Evolutionary conservation across 1,140 invertebrate species (phyloP), one percentile per base, ranked within the genome.

Genomic region (Meteorus sp.): DNA sequence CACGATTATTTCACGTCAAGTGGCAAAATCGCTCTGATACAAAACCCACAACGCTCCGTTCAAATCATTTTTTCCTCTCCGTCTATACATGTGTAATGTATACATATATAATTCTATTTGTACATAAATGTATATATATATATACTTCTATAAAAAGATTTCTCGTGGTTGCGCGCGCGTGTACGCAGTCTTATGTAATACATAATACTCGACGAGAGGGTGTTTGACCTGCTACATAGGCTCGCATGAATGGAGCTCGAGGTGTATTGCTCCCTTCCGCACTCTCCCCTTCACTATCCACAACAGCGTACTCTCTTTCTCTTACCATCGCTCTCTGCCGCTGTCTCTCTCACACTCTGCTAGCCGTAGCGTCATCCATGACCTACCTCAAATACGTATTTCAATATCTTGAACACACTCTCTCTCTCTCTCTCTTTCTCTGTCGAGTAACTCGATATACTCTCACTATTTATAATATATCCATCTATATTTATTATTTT

Each of bases 161-260:
- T 20, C 39, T 55, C 50, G 1, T 13, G 47, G 20, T 22, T 45
- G 44, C 41, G 25, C 39, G 37, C 29, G 27, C 4, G 11, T 27
- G 19, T 29, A 23, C 13, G 17, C 20, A 9, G 37, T n/a, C 55
- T 57, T 57, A 57, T 48, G 45, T 57, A 57, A 57, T 50, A 48
- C 44, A 44, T 47, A 56, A 17, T 55, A 35, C 48, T 25, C 11
- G 29, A 29, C n/a, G 35, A 22, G 11, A 23, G 15, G 20, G 52
- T 19, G 19, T 31, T 7, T 53, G 51, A n/a, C n/a, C 6, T 17
- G 51, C 8, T 44, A 19, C 17, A 23, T 35, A 25, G 44, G 33
- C 54, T 19, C 27, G 44, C 44, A 57, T 57, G 55, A 57, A 57
- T 57, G 55, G 41, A 56, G 41, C 53, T n/a, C 53, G 27, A 31